A percentile compares a stretch with the other conserved stretches of the same genome.
Conservation (phyloP, 2,113 vertebrate genomes). For the Pagrus major region DNA sequence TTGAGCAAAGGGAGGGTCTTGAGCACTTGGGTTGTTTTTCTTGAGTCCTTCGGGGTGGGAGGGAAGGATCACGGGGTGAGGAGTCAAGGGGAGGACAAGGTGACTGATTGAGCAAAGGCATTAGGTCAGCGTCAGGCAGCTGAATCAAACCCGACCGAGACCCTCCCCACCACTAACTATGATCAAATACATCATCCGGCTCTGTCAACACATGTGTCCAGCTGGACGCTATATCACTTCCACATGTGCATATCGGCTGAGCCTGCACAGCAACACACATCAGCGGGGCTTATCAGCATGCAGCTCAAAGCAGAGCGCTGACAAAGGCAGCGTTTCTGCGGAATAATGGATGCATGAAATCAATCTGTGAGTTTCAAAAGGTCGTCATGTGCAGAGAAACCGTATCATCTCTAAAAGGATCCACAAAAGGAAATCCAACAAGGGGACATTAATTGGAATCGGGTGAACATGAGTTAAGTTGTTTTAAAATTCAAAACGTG, state of each 20-base stretch:
- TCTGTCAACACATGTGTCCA: conserved; percentile 80
- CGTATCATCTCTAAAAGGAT: conserved; percentile 55
- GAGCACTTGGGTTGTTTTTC: conserved; percentile 77
- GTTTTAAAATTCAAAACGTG: conserved; percentile 74
- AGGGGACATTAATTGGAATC: conserved; percentile 73
- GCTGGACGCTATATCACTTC: conserved; percentile 76
- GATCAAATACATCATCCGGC: conserved; percentile 78
- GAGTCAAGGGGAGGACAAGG: conserved; percentile 85
- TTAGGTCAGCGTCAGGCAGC: conserved; percentile 79
- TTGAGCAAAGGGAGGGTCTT: conserved; percentile 59
- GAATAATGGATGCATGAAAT: conserved; percentile 79
- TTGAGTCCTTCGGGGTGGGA: conserved; percentile 70
- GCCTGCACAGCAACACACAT: conserved; percentile 59
- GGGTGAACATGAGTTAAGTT: conserved; percentile 65
- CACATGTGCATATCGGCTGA: conserved; percentile 72
- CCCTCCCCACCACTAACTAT: conserved; percentile 73
- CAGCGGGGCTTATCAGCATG: conserved; percentile 70
- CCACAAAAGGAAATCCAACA: conserved; percentile 63
- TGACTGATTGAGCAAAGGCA: conserved; percentile 83
- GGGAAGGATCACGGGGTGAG: conserved; percentile 77
- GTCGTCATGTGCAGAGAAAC: conserved; percentile 73
- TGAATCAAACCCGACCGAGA: conserved; percentile 76
- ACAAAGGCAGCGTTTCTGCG: conserved; percentile 68
- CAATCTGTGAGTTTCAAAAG: conserved; percentile 80
- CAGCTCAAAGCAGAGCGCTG: conserved; percentile 59